Base-by-base conservation (phyloP, 2,113 vertebrate genomes). In the Gobio gobio region DNA sequence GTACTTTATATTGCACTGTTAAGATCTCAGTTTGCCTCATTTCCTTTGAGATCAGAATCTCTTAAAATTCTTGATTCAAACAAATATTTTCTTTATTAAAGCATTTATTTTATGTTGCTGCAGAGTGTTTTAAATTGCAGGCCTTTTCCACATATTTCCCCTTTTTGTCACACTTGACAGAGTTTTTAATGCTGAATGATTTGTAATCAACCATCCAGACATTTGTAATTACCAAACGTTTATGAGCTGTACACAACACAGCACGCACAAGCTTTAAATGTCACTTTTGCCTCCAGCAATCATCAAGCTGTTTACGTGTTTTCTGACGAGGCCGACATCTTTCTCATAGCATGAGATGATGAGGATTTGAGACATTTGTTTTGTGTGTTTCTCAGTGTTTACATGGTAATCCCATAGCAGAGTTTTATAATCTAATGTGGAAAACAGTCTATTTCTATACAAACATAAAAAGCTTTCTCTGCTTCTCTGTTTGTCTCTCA, bases 201-300 rank as follows among this genome's bases (percentile, higher is more conserved):
- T 83, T 83, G 64, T 83, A 83, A 83, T 83, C 81, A 83, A 66
- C 10, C 56, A 78, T 78, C 54, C 76, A 78, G 56, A n/a, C 79
- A 68, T 82, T 68, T 82, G 63, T 70, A 70, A 68, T 81, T 81
- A 81, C 78, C 75, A n/a, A 49, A 29, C 29, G 22, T 66, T 54
- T 68, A 51, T 54, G 81, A 83, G 81, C 81, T 83, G 49, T 24
- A 72, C 81, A 73, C 33, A 56, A 72, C 64, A 58, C 81, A 43
- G 49, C 81, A 72, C 7, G 66, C 64, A 9, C 81, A 83, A 40
- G 29, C 66, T 43, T 72, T 83, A 72, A 82, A 83, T 83, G 66
- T 43, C 12, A 56, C 3, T 51, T 72, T 24, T 43, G 64, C 81
- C 81, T 83, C 81, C 29, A 58, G 81, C 66, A 56, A 24, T 83